A percentile compares a stretch with the other conserved stretches of the same genome.
These are phyloP conservation scores for Cantharis rustica DNA, from an alignment of 2,888 invertebrate genomes.

Conservation along the genomic window DNA sequence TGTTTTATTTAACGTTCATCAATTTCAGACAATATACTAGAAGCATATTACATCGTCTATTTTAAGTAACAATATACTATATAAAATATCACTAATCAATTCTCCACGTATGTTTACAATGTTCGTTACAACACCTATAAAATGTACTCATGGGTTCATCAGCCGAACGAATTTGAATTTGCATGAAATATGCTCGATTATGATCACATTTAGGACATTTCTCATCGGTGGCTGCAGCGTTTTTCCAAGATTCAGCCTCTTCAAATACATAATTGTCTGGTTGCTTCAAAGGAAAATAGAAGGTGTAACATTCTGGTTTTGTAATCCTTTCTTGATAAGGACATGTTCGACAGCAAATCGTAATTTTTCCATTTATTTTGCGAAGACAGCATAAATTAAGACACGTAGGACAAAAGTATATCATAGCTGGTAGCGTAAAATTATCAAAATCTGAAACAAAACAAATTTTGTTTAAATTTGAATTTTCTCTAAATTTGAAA, in stretches of 20 bases:
- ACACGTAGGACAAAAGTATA: slow-evolving; percentile 89
- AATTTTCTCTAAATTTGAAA: no score
- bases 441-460: not conserved
- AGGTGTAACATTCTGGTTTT: slow-evolving; percentile 72
- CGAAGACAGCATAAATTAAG: slow-evolving; percentile 85
- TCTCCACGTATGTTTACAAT: slow-evolving; percentile 93
- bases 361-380: slow-evolving; percentile 69
- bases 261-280: slow-evolving; percentile 93
- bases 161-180: slow-evolving; percentile 96
- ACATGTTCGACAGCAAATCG: slow-evolving; percentile 88
- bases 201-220: slow-evolving; percentile 92
- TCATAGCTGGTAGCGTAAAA: slow-evolving; percentile 56
- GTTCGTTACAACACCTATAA: slow-evolving; percentile 90
- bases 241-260: slow-evolving; percentile 95
- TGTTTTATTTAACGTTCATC: no score
- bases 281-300: slow-evolving; percentile 91
- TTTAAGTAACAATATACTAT: no score
- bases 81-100: slow-evolving; percentile 56
- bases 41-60: no score
- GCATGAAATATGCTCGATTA: slow-evolving; percentile 93
- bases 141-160: slow-evolving; percentile 99
- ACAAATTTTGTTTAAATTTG: not conserved
- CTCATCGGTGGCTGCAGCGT: slow-evolving; percentile 95
- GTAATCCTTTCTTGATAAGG: slow-evolving; percentile 85
- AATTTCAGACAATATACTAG: no score